Conservation (phyloP, 1,140 invertebrate genomes). For the Gryllus bimaculatus region DNA sequence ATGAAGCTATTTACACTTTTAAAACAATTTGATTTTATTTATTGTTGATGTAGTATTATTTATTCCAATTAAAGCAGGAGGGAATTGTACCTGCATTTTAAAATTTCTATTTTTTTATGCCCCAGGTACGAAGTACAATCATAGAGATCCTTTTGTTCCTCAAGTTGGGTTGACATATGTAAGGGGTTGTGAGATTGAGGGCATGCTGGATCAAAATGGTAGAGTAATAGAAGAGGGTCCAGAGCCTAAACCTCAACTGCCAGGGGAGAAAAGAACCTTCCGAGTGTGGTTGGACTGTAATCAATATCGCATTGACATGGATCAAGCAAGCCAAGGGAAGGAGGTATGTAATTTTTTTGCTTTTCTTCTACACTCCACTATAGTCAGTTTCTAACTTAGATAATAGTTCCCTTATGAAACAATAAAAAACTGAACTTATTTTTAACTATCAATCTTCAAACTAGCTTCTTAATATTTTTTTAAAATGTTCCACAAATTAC, state of each 20-base stretch:
- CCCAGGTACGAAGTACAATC: constrained; percentile 67
- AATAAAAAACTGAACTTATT: no score
- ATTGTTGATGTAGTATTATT: no score
- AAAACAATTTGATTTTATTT: not conserved
- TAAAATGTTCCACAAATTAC: no score
- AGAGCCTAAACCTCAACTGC: constrained; percentile 74
- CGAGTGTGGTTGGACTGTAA: constrained; percentile 92
- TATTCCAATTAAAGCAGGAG: no score
- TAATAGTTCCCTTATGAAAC: no score
- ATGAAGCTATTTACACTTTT: no score
- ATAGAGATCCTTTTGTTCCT: constrained; percentile 71
- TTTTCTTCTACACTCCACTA: no score
- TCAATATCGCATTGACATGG: constrained; percentile 91
- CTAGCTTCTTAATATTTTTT: no score
- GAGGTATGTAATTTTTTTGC: constrained; percentile 37
- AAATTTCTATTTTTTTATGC: no score
- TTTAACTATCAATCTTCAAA: no score
- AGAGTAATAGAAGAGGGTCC: constrained; percentile 95
- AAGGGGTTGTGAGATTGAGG: constrained; percentile 96
- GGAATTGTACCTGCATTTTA: no score
- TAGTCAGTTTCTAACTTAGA: no score
- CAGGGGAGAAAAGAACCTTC: constrained; percentile 85
- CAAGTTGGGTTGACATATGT: constrained; percentile 88
- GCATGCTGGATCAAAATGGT: constrained; percentile 93
- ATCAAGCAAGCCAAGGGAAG: constrained; percentile 61